phyloP scores from a whole-genome alignment of 1,140 invertebrate species.

The Trissolcus basalis region DNA sequence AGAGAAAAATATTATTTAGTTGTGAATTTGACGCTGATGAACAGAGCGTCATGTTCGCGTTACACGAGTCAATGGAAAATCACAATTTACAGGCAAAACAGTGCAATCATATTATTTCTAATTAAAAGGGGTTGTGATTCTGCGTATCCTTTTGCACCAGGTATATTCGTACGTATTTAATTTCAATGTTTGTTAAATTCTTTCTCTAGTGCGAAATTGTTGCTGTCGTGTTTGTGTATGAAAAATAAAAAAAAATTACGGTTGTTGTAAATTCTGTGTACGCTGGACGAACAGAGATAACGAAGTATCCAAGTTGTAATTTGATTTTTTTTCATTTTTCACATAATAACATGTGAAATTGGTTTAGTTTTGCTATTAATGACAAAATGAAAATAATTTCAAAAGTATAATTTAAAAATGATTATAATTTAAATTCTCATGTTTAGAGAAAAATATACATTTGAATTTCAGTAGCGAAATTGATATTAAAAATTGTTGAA shows the following conservation, averaged over 20 bases:
- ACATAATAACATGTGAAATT: no score
- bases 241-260: slow-evolving; percentile 26
- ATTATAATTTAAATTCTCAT: no score
- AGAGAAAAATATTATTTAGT: not conserved
- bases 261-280: no score
- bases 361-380: no score
- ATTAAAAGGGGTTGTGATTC: slow-evolving; percentile 42
- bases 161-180: slow-evolving; percentile 26
- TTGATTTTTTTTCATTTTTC: not conserved
- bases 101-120: slow-evolving; percentile 34
- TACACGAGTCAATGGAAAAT: slow-evolving; percentile 7
- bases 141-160: slow-evolving; percentile 7
- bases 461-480: no score
- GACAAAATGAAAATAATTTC: no score
- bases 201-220: slow-evolving; percentile 1
- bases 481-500: no score
- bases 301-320: slow-evolving; percentile 8
- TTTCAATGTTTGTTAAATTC: slow-evolving; percentile 32
- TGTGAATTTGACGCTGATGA: not conserved
- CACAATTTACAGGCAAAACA: slow-evolving; percentile 31
- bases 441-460: no score
- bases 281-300: no score
- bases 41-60: not conserved
- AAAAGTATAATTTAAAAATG: no score
- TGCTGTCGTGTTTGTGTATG: not conserved